Evolutionary conservation across 1,140 invertebrate genomes (phyloP), one percentile per base, ranked within the genome.

Genomic region (Harlomillsia oculata): DNA sequence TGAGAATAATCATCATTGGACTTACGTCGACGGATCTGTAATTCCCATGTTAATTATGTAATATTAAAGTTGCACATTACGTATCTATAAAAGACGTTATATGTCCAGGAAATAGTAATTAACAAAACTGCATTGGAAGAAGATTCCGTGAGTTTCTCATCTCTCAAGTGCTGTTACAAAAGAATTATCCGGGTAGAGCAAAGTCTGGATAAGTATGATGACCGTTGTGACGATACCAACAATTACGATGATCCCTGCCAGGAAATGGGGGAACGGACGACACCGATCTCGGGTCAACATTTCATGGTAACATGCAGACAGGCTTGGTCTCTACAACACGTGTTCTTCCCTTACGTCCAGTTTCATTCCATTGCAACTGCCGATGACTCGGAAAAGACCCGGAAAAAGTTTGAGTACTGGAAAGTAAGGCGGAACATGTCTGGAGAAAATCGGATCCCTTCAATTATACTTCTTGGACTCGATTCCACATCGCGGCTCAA

Each of bases 131-230:
- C 54, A 3, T 13, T 64, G 6, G 28, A 37, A 23, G 41, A 55
- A 5, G 30, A 53, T 39, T 58, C 58, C 1, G n/a, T 56, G 8
- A 34, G 34, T 8, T 54, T 59, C 5, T n/a, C 60, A 14, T 44
- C 37, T 14, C n/a, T n/a, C n/a, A n/a, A n/a, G n/a, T 64, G 62
- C 29, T 64, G 62, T 40, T 64, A 60, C 36, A 32, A 36, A 14
- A 43, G 18, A 25, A 60, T 61, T 36, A 32, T n/a, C 4, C 5
- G 62, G 11, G 52, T 60, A 11, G 26, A 57, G 18, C 54, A 64
- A 28, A 16, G 29, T 25, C n/a, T 48, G 3, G 23, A 53, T 1
- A 25, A 60, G 21, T 64, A 58, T 37, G 56, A 61, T 29, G 8
- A 0, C 29, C 11, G 28, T 26, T 40, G 14, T 52, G 5, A 28